These are phyloP conservation scores for Menidia beryllina DNA, from an alignment of 2,113 vertebrate species.

Conservation along the genomic window DNA sequence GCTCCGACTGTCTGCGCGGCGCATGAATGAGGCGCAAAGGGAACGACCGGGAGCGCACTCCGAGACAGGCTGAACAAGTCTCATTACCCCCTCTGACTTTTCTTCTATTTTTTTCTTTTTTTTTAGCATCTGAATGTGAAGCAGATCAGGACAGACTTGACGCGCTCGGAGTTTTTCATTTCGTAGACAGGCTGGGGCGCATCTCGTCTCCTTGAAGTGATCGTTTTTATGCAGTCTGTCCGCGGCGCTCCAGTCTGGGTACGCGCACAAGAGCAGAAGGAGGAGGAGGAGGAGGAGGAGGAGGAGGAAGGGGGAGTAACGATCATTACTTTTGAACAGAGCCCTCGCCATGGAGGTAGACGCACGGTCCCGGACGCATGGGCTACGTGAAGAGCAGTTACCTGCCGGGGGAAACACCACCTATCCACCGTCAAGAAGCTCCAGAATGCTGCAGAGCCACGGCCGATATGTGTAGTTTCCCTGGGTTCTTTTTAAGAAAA, in stretches of 20 bases:
- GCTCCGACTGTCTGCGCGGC: constrained; percentile 70
- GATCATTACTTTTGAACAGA: constrained; percentile 65
- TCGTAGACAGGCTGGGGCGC: constrained; percentile 44
- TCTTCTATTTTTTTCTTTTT: too few species aligned
- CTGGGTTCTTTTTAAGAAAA: constrained; percentile 66
- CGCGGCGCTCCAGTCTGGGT: constrained; percentile 49
- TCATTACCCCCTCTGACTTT: too few species aligned
- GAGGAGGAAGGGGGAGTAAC: constrained; percentile 28
- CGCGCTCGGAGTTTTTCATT: constrained; percentile 60
- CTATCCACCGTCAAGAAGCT: constrained; percentile 61
- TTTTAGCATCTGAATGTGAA: constrained; percentile 1
- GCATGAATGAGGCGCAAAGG: constrained; percentile 64
- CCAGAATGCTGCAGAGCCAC: constrained; percentile 72
- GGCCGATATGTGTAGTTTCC: constrained; percentile 75
- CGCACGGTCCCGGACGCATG: constrained; percentile 55
- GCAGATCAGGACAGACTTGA: constrained; percentile 29
- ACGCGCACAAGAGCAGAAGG: constrained; percentile 40
- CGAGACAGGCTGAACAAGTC: constrained; percentile 39
- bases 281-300: constrained; percentile 5
- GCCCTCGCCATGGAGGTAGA: constrained; percentile 71
- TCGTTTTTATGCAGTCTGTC: constrained; percentile 54
- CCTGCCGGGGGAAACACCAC: constrained; percentile 55
- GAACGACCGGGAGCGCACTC: constrained; percentile 34
- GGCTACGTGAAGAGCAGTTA: constrained; percentile 54
- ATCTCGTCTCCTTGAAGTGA: constrained; percentile 75